Evolutionary conservation across 2,797 vertebrate genomes (phyloP), one percentile per base, ranked within the genome.

Genomic region (Dicrostonyx torquatus): DNA sequence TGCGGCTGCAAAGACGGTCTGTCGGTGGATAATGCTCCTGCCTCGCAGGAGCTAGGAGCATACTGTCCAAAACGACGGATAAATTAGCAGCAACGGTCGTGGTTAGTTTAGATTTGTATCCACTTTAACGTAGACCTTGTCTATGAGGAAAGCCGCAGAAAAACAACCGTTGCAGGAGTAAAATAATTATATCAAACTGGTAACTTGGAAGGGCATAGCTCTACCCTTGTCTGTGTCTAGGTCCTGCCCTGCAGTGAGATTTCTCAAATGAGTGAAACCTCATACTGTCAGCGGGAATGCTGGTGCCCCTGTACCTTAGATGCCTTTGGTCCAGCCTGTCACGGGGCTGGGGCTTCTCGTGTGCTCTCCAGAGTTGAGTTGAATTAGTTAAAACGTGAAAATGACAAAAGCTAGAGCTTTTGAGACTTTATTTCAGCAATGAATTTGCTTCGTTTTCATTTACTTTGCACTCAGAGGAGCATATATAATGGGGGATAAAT

Each of bases 381-480:
- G 87, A 94, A 94, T 86, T 78, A 90, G 75, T 40, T 94, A 92
- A 29, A 80, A 93, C 31, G 15, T 78, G 11, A 45, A 93, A 62
- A 62, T 93, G 15, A n/a, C 15, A 68, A 85, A 91, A 34, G 72
- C 87, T 40, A 58, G 53, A 93, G 50, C 37, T 83, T 92, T 83
- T 75, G 24, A 93, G 45, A 88, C 58, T 34, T 64, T 94, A n/a
- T 75, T 95, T 93, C 53, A 95, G n/a, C 76, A 89, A 86, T 87
- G 31, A 18, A 78, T 53, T 88, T 83, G 20, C 40, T 92, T 85
- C 68, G 37, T 40, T 80, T 26, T 45, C 43, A 77, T 94, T 94
- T 72, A 89, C 13, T 34, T 80, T 79, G 78, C 4, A 78, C 18
- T 14, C 40, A 82, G 64, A 34, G 60, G 20, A 80, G 96, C 95